Evolutionary conservation across 2,797 vertebrate species (phyloP), one percentile per base, ranked within the genome.

Genomic region (Melanotaenia parkinsoni): DNA sequence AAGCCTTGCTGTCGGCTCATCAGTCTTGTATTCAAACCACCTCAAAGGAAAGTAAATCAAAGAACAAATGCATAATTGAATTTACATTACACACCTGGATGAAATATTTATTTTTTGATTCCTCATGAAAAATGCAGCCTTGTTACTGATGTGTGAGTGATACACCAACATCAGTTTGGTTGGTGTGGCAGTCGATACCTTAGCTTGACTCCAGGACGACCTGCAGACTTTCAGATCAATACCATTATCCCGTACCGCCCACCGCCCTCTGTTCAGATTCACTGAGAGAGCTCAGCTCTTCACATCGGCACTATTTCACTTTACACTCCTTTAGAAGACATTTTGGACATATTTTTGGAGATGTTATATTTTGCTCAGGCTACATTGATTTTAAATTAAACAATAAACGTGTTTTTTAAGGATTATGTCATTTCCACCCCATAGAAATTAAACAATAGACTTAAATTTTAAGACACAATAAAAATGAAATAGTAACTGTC

Each of bases 31-130:
- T 89, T 88, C 68, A 84, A 62, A 67, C 75, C 60, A 67, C 88
- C 85, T 92, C 86, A 91, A 90, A 92, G 90, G 80, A 80, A 74
- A 67, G 70, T 26, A 56, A 86, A 90, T 91, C 90, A 92, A 90
- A 92, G 84, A 77, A 64, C 80, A 87, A 82, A 88, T 82, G 81
- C 88, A 88, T 81, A 80, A 92, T 89, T 91, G 63, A 89, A 91
- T 92, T 90, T 86, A 89, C 84, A 83, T 85, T 80, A 85, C 79
- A 86, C 88, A 89, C 87, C 81, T 88, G 82, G 76, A 84, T 90
- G 65, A 85, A 86, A 90, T 81, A 83, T 89, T 86, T 76, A 82
- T 87, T 72, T 89, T 86, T 87, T 76, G 65, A 89, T 90, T 89
- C 74, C 74, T 86, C 78, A 87, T 91, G 58, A 87, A 90, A 86